Evolutionary conservation across 2,113 vertebrate species (phyloP), one percentile per base, ranked within the genome.

Genomic region (Neogobius melanostomus): DNA sequence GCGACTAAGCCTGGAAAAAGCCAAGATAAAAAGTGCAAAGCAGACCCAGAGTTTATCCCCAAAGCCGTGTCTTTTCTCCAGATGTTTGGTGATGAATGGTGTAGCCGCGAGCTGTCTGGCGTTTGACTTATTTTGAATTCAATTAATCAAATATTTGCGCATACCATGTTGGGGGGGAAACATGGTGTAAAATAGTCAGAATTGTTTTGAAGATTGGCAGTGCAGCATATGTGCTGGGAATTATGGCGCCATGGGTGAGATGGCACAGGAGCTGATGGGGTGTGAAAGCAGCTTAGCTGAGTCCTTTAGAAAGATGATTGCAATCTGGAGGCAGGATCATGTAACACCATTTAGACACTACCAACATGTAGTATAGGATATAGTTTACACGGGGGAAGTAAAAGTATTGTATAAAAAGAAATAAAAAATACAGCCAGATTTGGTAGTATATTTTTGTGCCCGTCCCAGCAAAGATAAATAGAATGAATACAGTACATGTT

Each of bases 241-340:
- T 76, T 77, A 75, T 74, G 7, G 43, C 4, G 36, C 28, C 11
- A 43, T 10, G 14, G 14, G 17, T 44, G 42, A 72, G 79, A 67
- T 77, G 11, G 53, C 61, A 71, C 71, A 47, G 16, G 17, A 17
- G 54, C 65, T 77, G 80, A 84, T 87, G 71, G 64, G 83, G 77
- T 78, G 80, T 83, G 52, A 84, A 84, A 84, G 74, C 69, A 57
- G 76, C 79, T 84, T 80, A 82, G 81, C 70, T 83, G 76, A 85
- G 70, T 77, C 71, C 69, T 85, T 85, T 59, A 74, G 68, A 48
- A 62, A 9, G 7, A 72, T 65, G 83, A 86, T 88, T 82, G 73
- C 74, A 59, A 72, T 83, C 65, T 48, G 52, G 42, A 57, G 52
- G 17, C 42, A 44, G 68, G 77, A 89, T 88, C 80, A 77, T 62